A percentile compares a stretch with the other conserved stretches of the same genome.
Evolutionary conservation across 2,113 vertebrate species (phyloP).

Genomic region (Forbesichthys papilliferus): DNA sequence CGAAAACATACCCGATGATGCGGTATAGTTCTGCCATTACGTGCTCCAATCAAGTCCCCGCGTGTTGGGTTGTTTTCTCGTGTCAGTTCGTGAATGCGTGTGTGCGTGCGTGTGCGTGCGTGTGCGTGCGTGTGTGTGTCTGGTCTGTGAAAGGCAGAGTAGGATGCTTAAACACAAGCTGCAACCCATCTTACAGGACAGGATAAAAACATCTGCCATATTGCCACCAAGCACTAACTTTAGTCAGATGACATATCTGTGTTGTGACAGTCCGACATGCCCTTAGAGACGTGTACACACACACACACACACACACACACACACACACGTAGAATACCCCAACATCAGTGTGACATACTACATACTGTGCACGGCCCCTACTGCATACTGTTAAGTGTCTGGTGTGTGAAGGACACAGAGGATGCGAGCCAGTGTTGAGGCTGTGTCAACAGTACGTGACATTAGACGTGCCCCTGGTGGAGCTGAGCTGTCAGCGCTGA

Average conservation of each 20-base stretch:
- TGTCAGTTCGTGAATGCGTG: background rate
- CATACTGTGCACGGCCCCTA: background rate
- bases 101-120: background rate
- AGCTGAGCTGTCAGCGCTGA: constrained; percentile 64
- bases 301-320: background rate
- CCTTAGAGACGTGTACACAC: constrained; percentile 35
- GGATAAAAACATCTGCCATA: constrained; percentile 5
- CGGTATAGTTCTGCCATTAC: constrained; percentile 8
- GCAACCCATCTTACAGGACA: background rate
- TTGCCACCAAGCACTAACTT: background rate
- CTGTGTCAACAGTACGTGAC: constrained; percentile 66
- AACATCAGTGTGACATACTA: background rate
- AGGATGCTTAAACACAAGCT: constrained; percentile 8
- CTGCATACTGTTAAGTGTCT: background rate
- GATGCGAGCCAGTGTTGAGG: constrained; percentile 20
- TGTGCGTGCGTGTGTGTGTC: background rate
- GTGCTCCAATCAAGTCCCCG: constrained; percentile 24
- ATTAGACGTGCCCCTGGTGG: constrained; percentile 64
- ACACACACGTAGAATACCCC: background rate
- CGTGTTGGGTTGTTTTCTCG: background rate
- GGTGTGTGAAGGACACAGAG: constrained; percentile 41
- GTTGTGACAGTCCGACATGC: constrained; percentile 51
- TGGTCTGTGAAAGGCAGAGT: constrained; percentile 15
- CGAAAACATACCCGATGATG: constrained; percentile 45
- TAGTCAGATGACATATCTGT: constrained; percentile 10